Evolutionary conservation across 2,113 vertebrate species (phyloP), one percentile per base, ranked within the genome.

Genomic region (Tachuris rubrigastra): DNA sequence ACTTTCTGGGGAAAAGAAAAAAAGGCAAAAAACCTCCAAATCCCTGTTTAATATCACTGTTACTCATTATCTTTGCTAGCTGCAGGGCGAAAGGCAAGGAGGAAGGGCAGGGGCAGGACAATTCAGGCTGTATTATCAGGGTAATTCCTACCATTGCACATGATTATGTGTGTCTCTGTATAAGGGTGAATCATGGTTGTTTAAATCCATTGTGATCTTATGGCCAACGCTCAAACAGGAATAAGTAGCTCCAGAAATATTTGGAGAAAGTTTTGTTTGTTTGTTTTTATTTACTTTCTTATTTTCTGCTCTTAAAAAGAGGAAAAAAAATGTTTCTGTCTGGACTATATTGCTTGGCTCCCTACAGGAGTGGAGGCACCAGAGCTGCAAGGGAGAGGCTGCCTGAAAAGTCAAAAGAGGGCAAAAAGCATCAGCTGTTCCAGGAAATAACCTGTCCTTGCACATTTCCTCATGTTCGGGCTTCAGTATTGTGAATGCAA

Each of bases 41-140:
- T 97, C 93, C 92, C 87, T 93, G 80, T 95, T 97, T 97, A 96
- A 95, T 96, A 97, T 97, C 96, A 79, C 95, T 95, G 96, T 97
- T 97, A 76, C 85, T 97, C 94, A 97, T 97, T 97, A 97, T 97
- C 92, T 97, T 96, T 93, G 68, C 81, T 94, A 78, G 93, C 96
- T 96, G 78, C 87, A 93, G 68, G 58, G 92, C 4, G 3, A 86
- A 92, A 97, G 78, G 92, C 91, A 88, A 85, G 85, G 72, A 93
- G 92, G 89, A 97, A 96, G 87, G 87, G 77, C 90, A 95, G 90
- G 69, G 84, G 50, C 93, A 91, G 85, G 94, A 95, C 84, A 81
- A 84, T 93, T 85, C 81, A 58, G 62, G 67, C 72, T 37, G 52
- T 46, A 93, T 94, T 95, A 96, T 91, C 93, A 92, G 65, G 87